Percentiles rank a stretch among this genome's conserved stretches.
Evolutionary conservation across 2,888 invertebrate species (phyloP).

Genomic region (Spodoptera exigua): DNA sequence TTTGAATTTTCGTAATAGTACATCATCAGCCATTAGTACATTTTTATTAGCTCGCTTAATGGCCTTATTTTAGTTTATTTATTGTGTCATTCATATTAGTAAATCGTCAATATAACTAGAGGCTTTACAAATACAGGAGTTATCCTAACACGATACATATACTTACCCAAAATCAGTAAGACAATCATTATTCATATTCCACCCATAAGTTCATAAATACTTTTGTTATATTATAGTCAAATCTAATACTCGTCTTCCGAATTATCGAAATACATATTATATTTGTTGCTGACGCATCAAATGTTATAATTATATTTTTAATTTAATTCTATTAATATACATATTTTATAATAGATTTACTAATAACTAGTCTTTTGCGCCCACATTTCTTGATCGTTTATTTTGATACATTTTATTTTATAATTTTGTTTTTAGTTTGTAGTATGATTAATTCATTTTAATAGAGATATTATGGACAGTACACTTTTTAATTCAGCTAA

Average conservation of each 20-base stretch:
- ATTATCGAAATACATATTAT: conserved; percentile 50
- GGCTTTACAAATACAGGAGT: conserved; percentile 18
- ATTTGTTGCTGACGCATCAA: conserved; percentile 15
- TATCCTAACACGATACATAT: conserved; percentile 1
- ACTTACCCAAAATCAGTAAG: conserved; percentile 2
- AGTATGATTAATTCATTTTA: not conserved
- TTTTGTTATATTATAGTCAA: conserved; percentile 40
- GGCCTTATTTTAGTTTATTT: not conserved
- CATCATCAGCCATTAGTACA: not conserved
- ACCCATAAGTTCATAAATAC: too few relatives aligned
- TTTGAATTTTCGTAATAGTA: not conserved
- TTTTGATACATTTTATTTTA: conserved; percentile 28
- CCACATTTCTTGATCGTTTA: conserved; percentile 24
- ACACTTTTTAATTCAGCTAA: conserved; percentile 6
- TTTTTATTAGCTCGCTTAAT: not conserved
- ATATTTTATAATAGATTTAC: conserved; percentile 32
- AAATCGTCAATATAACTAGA: conserved; percentile 19
- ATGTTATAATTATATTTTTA: not conserved
- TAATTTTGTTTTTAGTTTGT: conserved; percentile 4
- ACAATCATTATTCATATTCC: not conserved
- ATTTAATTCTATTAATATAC: too few relatives aligned
- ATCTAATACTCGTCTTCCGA: conserved; percentile 66
- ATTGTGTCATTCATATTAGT: conserved; percentile 9
- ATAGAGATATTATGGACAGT: not conserved
- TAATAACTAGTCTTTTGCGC: conserved; percentile 48